Evolutionary conservation across 1,140 invertebrate species (phyloP).

Genomic region (Drosophila punjabiensis): DNA sequence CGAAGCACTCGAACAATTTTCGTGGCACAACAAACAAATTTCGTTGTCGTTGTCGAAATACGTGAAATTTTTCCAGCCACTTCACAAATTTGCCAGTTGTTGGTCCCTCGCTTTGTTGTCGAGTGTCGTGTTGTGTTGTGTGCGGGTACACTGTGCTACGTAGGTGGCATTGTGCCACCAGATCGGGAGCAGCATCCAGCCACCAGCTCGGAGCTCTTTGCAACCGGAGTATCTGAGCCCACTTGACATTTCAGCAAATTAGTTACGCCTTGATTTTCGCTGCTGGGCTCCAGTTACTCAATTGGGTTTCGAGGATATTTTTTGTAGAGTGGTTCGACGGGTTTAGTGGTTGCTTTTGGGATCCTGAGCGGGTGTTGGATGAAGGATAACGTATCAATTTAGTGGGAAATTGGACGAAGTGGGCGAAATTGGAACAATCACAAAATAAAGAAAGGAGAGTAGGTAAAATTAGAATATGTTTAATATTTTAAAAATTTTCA

Average conservation of each 20-base stretch:
- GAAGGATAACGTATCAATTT: slow-evolving; percentile 26
- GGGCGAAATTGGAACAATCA: background rate
- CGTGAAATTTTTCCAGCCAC: slow-evolving; percentile 63
- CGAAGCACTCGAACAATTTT: slow-evolving; percentile 46
- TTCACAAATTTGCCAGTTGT: slow-evolving; percentile 53
- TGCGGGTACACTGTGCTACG: slow-evolving; percentile 39
- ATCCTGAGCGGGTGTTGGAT: background rate
- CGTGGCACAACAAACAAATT: slow-evolving; percentile 55
- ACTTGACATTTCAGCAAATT: slow-evolving; percentile 61
- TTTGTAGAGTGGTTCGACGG: slow-evolving; percentile 6
- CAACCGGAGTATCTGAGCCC: slow-evolving; percentile 36
- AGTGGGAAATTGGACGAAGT: background rate
- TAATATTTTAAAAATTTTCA: accelerated
- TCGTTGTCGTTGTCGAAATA: slow-evolving; percentile 48
- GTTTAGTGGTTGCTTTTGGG: background rate
- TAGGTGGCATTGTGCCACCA: slow-evolving; percentile 45
- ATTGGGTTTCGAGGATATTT: slow-evolving; percentile 11
- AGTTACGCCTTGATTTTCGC: slow-evolving; percentile 60
- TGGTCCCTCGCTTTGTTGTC: slow-evolving; percentile 49
- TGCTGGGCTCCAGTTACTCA: slow-evolving; percentile 22
- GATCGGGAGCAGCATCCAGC: slow-evolving; percentile 18
- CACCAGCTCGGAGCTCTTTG: slow-evolving; percentile 34
- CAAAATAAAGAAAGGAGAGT: no score
- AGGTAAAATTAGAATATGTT: no score
- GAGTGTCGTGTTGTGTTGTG: slow-evolving; percentile 19